A percentile compares a stretch with the other conserved stretches of the same genome.
Evolutionary conservation across 2,113 vertebrate species (phyloP).

Genomic region (Mesembrinibis cayennensis): DNA sequence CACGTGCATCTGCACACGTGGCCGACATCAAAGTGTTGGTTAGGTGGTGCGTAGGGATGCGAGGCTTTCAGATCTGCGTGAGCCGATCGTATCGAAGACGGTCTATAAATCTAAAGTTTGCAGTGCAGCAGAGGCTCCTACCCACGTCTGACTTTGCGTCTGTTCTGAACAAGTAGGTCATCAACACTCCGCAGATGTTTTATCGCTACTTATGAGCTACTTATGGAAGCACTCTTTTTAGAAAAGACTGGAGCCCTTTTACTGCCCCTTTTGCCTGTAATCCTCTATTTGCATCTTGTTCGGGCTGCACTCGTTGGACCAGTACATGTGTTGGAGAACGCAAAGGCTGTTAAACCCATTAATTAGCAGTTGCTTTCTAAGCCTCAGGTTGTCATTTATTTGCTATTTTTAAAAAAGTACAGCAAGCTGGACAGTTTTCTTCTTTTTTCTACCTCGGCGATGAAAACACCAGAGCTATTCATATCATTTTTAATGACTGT

Average conservation of each 20-base stretch:
- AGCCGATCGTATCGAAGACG: accelerated
- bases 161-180: neutral
- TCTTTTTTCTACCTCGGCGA: neutral
- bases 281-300: neutral
- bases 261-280: neutral
- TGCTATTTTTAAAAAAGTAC: neutral
- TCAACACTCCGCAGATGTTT: neutral
- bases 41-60: no score
- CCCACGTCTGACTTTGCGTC: neutral
- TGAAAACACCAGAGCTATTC: neutral
- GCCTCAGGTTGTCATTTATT: neutral
- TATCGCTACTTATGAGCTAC: neutral
- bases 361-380: neutral
- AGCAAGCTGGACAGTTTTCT: neutral
- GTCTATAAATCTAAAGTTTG: neutral
- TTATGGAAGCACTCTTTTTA: neutral
- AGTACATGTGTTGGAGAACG: neutral
- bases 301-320: neutral
- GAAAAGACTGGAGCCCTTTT: neutral
- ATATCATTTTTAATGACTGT: neutral
- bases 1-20: neutral
- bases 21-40: neutral
- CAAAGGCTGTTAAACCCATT: neutral
- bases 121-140: neutral
- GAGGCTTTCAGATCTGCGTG: neutral